Conservation (phyloP, 1,140 invertebrate genomes). For the Lysiphlebus fabarum region DNA sequence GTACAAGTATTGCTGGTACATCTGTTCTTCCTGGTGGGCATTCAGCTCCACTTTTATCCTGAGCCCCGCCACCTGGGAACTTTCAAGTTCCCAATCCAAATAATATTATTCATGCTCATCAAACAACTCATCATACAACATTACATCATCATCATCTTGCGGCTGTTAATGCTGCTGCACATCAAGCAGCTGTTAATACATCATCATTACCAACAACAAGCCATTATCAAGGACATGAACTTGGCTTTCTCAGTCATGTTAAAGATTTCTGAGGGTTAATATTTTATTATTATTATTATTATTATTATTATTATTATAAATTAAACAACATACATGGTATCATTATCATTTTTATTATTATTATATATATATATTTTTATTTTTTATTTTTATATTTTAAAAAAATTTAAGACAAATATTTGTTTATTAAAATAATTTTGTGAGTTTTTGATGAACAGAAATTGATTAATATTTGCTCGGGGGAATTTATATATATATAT, state of each 20-base stretch:
- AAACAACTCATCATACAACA: constrained; percentile 39
- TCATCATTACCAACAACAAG: constrained; percentile 35
- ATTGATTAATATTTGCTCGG: too few relatives aligned
- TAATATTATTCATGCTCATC: constrained; percentile 49
- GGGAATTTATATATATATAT: too few relatives aligned
- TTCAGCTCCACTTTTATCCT: constrained; percentile 52
- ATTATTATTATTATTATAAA: constrained; percentile 28
- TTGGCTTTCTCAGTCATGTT: constrained; percentile 50
- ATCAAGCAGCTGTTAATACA: constrained; percentile 44
- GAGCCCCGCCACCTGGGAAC: constrained; percentile 57
- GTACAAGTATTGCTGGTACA: constrained; percentile 42
- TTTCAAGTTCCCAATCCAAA: constrained; percentile 55
- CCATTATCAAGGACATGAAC: constrained; percentile 50
- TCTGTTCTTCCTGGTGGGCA: constrained; percentile 51
- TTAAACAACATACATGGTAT: background rate
- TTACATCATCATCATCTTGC: constrained; percentile 43
- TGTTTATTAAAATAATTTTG: too few relatives aligned
- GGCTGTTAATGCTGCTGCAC: constrained; percentile 46
- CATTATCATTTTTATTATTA: too few relatives aligned
- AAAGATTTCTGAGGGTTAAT: constrained; percentile 53
- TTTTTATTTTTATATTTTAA: too few relatives aligned
- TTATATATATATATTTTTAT: too few relatives aligned
- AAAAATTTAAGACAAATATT: too few relatives aligned
- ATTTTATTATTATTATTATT: constrained; percentile 30
- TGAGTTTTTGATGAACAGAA: too few relatives aligned